phyloP scores from a whole-genome alignment of 2,797 vertebrate genomes.

The Ctenosaura bakeri region DNA sequence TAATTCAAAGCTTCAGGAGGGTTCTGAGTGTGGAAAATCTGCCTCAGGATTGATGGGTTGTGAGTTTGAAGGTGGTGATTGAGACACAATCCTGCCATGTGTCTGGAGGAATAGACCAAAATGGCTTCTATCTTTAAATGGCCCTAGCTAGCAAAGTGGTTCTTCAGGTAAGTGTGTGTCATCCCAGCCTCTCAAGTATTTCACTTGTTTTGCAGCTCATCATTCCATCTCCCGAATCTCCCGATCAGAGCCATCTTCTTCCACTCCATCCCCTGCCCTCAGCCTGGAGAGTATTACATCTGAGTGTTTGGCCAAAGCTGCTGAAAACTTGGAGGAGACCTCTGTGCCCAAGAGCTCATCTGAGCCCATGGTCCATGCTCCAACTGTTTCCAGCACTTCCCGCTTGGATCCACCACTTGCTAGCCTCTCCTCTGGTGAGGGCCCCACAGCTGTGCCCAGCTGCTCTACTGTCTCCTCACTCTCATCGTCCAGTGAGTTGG shows the following conservation, averaged over 20 bases:
- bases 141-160: neutral
- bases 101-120: neutral
- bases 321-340: conserved; percentile 67
- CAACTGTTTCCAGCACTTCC: conserved; percentile 70
- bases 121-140: neutral
- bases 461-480: conserved; percentile 85
- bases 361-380: conserved; percentile 89
- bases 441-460: conserved; percentile 83
- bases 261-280: conserved; percentile 91
- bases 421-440: conserved; percentile 75
- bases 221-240: conserved; percentile 81
- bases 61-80: neutral
- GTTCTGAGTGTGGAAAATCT: neutral
- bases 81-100: neutral
- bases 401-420: conserved; percentile 57
- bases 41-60: neutral
- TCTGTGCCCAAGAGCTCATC: conserved; percentile 93
- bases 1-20: neutral
- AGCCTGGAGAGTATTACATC: conserved; percentile 93
- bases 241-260: conserved; percentile 89
- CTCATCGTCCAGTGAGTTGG: conserved; percentile 76
- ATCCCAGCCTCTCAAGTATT: conserved; percentile 25
- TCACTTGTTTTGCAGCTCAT: conserved; percentile 78
- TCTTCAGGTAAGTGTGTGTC: neutral
- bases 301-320: conserved; percentile 82